Base-by-base conservation (phyloP, 2,888 invertebrate species). In the Tinea semifulvella region DNA sequence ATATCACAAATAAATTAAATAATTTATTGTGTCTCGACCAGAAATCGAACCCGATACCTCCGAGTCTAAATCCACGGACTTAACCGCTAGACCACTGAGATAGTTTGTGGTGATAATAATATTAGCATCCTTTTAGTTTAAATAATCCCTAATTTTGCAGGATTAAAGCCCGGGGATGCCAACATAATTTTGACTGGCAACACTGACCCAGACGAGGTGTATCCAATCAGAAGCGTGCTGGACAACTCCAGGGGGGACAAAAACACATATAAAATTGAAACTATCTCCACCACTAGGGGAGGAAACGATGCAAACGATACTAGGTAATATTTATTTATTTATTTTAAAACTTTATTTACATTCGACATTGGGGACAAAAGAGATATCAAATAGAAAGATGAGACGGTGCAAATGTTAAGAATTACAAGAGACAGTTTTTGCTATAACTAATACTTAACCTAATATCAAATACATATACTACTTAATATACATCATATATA, bases 101-200 rank as follows among this genome's bases (percentile, higher is more conserved):
- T 22, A 22, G 5, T 22, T 22, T 22, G 8, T 22, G 6, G 22
- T 22, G 26, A n/a, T 11, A n/a, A n/a, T n/a, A n/a, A n/a, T n/a
- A n/a, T n/a, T n/a, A n/a, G n/a, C n/a, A n/a, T n/a, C n/a, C n/a
- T 31, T 19, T 13, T 18, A 43, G 28, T 20, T 46, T 19, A 1
- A 14, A 10, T 7, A 11, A 22, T 22, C 8, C 8, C 8, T 22
- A 22, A 7, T 22, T 22, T 22, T 40, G n/a, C 59, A 79, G 79
- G 79, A 16, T 48, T 77, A 44, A 80, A 79, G 48, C 79, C 79
- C 1, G 63, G 68, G 10, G 73, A 79, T 1, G 79, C 73, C 53
- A 79, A 80, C 59, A 80, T 79, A 46, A 77, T 79, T 1, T 55
- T 80, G 46, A 79, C 79, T 0, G 72, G 73, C 1, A 16, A 35